Evolutionary conservation across 2,113 vertebrate genomes (phyloP), one percentile per base, ranked within the genome.

Genomic region (Thalassoma bifasciatum): DNA sequence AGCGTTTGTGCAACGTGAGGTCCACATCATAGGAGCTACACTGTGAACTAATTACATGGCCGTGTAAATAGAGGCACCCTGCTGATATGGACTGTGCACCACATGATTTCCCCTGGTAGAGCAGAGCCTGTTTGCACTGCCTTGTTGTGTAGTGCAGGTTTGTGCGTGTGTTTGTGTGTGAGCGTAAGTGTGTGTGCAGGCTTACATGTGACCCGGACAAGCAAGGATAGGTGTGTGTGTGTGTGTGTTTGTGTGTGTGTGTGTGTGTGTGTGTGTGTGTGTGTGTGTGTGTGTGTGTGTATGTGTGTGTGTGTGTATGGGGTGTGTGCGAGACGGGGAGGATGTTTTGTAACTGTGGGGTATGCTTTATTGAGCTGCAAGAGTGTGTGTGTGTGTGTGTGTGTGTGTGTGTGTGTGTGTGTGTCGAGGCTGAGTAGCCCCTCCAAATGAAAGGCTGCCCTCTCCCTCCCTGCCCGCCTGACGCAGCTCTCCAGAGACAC

Each of bases 41-140:
- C 62, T 72, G 83, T 82, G 75, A 86, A 86, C 89, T 92, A 93
- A 92, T 93, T 93, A 88, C 77, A 82, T 81, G 72, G 82, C 77
- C 38, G 81, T 91, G 90, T 91, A 91, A 93, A 90, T 91, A 85
- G 86, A 85, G 74, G 86, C 86, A 51, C 83, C 88, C 83, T 82
- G 87, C 90, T 92, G 91, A 86, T 85, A 72, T 86, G 84, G 81
- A 66, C 84, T 81, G 81, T 84, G 77, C 81, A 73, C 82, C 71
- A 53, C 82, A 85, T 93, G 92, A 94, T 94, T 93, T 93, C 92
- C 91, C 93, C 86, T 84, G 91, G 85, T 92, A 79, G 64, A 88
- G 70, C 88, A 68, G 62, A 72, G 84, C 77, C 83, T 90, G 91
- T 90, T 81, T 88, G 86, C 64, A 37, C 61, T 63, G 76, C 88